phyloP scores from a whole-genome alignment of 2,888 invertebrate species.

The Latrodectus hesperus region DNA sequence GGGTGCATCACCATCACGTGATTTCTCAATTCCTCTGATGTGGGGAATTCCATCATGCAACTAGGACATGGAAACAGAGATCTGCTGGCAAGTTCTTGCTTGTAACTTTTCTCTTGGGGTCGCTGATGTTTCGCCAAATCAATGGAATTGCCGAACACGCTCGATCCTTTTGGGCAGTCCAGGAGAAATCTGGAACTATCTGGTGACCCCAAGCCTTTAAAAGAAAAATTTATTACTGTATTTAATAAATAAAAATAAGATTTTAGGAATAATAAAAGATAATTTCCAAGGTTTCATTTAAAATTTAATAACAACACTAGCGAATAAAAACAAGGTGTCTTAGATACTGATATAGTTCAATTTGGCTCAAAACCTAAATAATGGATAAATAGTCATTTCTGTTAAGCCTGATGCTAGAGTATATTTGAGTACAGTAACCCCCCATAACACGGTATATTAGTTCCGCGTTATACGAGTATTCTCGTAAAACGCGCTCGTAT shows the following conservation, averaged over 20 bases:
- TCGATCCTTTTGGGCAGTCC: conserved; percentile 89
- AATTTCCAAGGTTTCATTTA: no score
- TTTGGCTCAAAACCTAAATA: no score
- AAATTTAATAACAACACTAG: no score
- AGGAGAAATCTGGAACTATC: conserved; percentile 75
- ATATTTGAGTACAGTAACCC: no score
- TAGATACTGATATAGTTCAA: no score
- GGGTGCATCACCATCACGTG: conserved; percentile 75
- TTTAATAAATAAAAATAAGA: not conserved
- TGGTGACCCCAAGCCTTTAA: not conserved
- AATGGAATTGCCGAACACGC: conserved; percentile 91
- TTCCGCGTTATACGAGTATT: no score
- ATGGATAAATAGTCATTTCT: no score
- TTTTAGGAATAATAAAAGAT: not conserved
- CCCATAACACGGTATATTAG: no score
- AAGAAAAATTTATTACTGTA: no score
- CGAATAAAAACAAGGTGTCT: no score
- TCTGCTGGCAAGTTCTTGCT: conserved; percentile 42
- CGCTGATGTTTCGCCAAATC: conserved; percentile 88
- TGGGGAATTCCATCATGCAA: conserved; percentile 76
- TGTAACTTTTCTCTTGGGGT: conserved; percentile 82
- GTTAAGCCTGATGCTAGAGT: no score
- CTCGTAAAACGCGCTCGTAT: no score
- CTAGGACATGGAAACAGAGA: conserved; percentile 74
- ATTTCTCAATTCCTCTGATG: conserved; percentile 73